Conservation (phyloP, 2,888 invertebrate genomes). For the Trypoxylon attenuatum region DNA sequence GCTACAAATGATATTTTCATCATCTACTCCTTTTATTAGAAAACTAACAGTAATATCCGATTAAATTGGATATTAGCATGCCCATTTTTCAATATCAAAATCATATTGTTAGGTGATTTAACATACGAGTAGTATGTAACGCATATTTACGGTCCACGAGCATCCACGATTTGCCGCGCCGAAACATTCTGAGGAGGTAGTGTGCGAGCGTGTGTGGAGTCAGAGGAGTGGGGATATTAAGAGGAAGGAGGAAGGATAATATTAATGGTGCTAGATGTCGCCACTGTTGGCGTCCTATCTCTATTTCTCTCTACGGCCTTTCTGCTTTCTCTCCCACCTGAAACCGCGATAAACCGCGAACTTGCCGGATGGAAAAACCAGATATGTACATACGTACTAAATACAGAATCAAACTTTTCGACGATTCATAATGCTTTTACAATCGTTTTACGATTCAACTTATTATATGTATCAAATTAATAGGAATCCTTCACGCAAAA, state of each 20-base stretch:
- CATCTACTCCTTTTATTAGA: no score
- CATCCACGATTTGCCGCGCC: slow-evolving; percentile 54
- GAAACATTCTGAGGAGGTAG: slow-evolving; percentile 26
- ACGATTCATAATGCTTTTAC: not conserved
- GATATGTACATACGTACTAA: no score
- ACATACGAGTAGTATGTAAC: slow-evolving; percentile 9
- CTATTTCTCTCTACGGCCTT: slow-evolving; percentile 44
- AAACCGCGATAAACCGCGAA: slow-evolving; percentile 30
- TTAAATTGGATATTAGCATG: no score
- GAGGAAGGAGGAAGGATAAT: slow-evolving; percentile 30
- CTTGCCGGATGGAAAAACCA: slow-evolving; percentile 15
- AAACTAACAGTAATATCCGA: no score
- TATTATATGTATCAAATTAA: not conserved
- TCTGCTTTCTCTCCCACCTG: slow-evolving; percentile 21
- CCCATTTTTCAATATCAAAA: no score
- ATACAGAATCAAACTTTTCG: slow-evolving; percentile 6
- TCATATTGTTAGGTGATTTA: slow-evolving; percentile 18
- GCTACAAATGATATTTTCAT: slow-evolving; percentile 14
- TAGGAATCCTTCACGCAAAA: no score
- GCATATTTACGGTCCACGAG: slow-evolving; percentile 45
- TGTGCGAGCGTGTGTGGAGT: slow-evolving; percentile 8
- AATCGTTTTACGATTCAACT: not conserved
- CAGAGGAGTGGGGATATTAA: slow-evolving; percentile 13
- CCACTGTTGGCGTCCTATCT: slow-evolving; percentile 57
- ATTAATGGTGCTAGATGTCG: slow-evolving; percentile 51